phyloP scores from a whole-genome alignment of 2,888 invertebrate species.

The Phrixothrix hirtus region DNA sequence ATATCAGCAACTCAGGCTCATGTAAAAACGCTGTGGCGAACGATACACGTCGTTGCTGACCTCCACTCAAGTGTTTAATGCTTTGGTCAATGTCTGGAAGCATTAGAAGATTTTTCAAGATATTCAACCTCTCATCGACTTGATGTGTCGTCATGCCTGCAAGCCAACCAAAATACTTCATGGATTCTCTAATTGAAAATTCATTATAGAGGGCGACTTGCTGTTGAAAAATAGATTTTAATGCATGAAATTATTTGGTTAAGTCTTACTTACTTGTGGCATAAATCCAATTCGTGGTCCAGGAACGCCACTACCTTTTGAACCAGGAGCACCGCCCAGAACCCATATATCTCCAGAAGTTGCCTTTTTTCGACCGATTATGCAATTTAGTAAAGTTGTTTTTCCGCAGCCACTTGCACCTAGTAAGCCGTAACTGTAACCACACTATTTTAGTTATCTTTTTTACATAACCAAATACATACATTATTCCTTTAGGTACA shows the following conservation, averaged over 20 bases:
- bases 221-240: constrained; percentile 52
- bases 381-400: constrained; percentile 89
- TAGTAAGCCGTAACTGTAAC: constrained; percentile 82
- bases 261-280: constrained; percentile 70
- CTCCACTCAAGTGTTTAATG: constrained; percentile 66
- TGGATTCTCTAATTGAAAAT: constrained; percentile 52
- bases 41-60: constrained; percentile 86
- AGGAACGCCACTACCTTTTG: constrained; percentile 87
- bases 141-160: constrained; percentile 47
- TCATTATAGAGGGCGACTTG: constrained; percentile 36
- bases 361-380: constrained; percentile 83
- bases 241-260: constrained; percentile 23
- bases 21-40: constrained; percentile 86
- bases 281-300: constrained; percentile 96
- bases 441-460: neutral
- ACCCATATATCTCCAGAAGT: constrained; percentile 89
- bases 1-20: constrained; percentile 84
- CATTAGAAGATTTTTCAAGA: constrained; percentile 38
- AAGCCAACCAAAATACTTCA: constrained; percentile 54
- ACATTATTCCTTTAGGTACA: neutral
- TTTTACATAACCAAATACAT: neutral
- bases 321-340: constrained; percentile 87
- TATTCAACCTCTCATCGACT: constrained; percentile 38
- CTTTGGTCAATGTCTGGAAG: constrained; percentile 39
- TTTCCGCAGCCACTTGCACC: constrained; percentile 98